These are phyloP conservation scores for Leptopilina clavipes DNA, from an alignment of 1,140 invertebrate species.

Conservation along the genomic window DNA sequence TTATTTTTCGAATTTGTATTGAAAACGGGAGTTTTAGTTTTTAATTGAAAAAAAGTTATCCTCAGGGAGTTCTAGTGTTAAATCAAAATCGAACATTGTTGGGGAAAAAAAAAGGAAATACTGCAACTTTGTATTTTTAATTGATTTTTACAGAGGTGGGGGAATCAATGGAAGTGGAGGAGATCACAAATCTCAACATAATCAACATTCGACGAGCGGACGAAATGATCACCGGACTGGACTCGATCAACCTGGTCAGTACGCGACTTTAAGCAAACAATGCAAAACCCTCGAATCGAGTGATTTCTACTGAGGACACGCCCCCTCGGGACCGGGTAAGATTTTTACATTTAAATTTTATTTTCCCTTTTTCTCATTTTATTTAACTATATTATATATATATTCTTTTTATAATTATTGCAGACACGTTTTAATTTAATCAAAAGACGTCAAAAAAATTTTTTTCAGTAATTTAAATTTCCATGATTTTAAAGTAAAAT, in stretches of 20 bases:
- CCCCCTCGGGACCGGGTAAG: conserved; percentile 74
- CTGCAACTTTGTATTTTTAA: conserved; percentile 67
- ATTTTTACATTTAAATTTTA: conserved; percentile 34
- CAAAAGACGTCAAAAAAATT: too few relatives aligned
- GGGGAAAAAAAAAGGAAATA: conserved; percentile 55
- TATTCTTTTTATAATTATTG: too few relatives aligned
- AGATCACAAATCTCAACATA: conserved; percentile 75
- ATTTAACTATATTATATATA: too few relatives aligned
- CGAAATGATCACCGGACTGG: conserved; percentile 74
- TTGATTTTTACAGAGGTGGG: conserved; percentile 73
- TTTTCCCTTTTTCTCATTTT: neutral
- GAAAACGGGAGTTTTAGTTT: too few relatives aligned
- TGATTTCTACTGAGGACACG: conserved; percentile 92
- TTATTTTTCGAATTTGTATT: too few relatives aligned
- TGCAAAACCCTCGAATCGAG: conserved; percentile 95
- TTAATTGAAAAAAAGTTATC: too few relatives aligned
- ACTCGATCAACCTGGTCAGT: conserved; percentile 81
- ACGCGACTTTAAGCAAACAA: conserved; percentile 93
- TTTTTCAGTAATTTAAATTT: too few relatives aligned
- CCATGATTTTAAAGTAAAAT: too few relatives aligned
- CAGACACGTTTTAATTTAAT: too few relatives aligned
- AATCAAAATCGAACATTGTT: neutral
- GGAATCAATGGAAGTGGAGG: conserved; percentile 72
- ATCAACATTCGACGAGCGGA: conserved; percentile 74
- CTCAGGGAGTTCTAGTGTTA: neutral